These are phyloP conservation scores for Morpho deidamia DNA, from an alignment of 2,888 invertebrate species.

Conservation along the genomic window DNA sequence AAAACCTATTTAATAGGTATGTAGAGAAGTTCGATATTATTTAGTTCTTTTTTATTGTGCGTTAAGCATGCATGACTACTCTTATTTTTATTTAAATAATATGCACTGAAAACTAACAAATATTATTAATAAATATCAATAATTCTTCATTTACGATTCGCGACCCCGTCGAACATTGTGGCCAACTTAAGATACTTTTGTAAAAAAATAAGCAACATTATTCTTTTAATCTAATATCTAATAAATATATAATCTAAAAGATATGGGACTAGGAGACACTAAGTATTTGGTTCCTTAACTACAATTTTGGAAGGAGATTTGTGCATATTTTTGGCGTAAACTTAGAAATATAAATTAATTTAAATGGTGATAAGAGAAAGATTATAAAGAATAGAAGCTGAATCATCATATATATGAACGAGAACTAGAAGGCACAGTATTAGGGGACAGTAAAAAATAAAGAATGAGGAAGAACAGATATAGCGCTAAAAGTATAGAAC, in stretches of 20 bases:
- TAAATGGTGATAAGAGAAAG: slow-evolving; percentile 4
- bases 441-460: slow-evolving; percentile 44
- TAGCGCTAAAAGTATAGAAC: slow-evolving; percentile 9
- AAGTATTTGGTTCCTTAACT: slow-evolving; percentile 32
- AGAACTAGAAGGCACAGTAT: slow-evolving; percentile 75
- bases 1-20: slow-evolving; percentile 3
- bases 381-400: slow-evolving; percentile 10
- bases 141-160: slow-evolving; percentile 9
- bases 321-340: slow-evolving; percentile 22
- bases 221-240: slow-evolving; percentile 32
- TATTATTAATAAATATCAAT: too few species aligned
- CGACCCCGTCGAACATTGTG: slow-evolving; percentile 12
- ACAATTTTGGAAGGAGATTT: slow-evolving; percentile 23
- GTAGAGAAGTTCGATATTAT: slow-evolving; percentile 2
- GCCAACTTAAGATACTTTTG: slow-evolving; percentile 11
- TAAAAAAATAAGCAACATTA: slow-evolving; percentile 8
- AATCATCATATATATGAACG: slow-evolving; percentile 48
- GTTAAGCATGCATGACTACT: not conserved
- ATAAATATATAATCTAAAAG: slow-evolving; percentile 38
- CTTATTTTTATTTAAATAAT: not conserved
- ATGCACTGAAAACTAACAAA: slow-evolving; percentile 20
- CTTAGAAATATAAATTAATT: slow-evolving; percentile 3
- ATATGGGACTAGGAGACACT: slow-evolving; percentile 45
- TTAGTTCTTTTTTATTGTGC: slow-evolving; percentile 5
- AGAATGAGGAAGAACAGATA: slow-evolving; percentile 12